phyloP scores from a whole-genome alignment of 2,113 vertebrate genomes.

The Podarcis muralis region DNA sequence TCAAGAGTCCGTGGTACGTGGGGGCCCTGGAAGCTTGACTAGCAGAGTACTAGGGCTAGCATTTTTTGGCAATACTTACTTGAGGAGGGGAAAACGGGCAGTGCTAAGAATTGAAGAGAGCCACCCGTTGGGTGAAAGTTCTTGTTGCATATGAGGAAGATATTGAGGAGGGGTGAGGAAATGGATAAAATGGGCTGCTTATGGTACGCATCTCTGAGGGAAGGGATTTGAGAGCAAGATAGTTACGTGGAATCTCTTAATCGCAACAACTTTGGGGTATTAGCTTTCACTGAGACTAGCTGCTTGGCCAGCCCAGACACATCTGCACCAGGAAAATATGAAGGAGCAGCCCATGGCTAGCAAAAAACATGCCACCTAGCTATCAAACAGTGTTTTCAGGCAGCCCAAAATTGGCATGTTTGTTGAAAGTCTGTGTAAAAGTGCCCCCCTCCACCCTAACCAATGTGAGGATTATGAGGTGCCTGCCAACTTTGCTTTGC shows the following conservation, averaged over 20 bases:
- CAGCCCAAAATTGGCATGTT: not conserved
- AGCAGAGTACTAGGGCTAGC: not conserved
- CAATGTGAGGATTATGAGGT: not conserved
- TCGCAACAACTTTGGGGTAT: not conserved
- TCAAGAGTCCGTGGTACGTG: not conserved
- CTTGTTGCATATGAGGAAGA: not conserved
- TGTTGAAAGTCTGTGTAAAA: not conserved
- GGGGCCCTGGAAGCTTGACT: not conserved
- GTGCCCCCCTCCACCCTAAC: not conserved
- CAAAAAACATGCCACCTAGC: constrained; percentile 6
- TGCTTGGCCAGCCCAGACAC: not conserved
- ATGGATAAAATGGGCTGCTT: not conserved
- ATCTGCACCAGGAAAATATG: not conserved
- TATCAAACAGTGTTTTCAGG: not conserved
- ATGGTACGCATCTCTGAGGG: not conserved
- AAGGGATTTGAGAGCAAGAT: not conserved
- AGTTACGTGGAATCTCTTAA: not conserved
- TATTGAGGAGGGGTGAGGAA: not conserved
- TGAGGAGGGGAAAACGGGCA: not conserved
- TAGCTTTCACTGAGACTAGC: not conserved
- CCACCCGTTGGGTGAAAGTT: not conserved
- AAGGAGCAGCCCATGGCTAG: not conserved
- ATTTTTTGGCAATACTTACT: not conserved
- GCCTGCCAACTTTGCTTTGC: constrained; percentile 48
- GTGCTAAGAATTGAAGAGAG: not conserved